phyloP scores from a whole-genome alignment of 2,113 vertebrate genomes.

The Aldabrachelys gigantea region DNA sequence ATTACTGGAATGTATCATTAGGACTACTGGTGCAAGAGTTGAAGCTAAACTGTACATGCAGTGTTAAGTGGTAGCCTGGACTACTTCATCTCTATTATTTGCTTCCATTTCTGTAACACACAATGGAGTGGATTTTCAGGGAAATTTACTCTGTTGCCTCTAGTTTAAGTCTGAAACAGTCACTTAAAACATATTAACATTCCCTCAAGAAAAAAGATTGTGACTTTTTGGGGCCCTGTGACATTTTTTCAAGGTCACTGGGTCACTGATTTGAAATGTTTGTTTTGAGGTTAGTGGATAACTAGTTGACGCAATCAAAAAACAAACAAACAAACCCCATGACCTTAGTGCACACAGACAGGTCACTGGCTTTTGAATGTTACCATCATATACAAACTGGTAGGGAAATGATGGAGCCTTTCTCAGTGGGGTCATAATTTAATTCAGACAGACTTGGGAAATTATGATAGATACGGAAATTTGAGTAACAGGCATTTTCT shows the following conservation, averaged over 20 bases:
- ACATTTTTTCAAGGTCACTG: not conserved
- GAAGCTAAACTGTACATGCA: not conserved
- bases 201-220: not conserved
- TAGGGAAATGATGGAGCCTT: not conserved
- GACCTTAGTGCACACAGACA: not conserved
- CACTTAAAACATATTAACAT: not conserved
- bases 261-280: not conserved
- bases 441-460: not conserved
- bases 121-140: not conserved
- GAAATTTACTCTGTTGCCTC: not conserved
- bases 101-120: not conserved
- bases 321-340: not conserved
- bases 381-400: not conserved
- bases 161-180: not conserved
- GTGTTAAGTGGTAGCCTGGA: not conserved
- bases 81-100: rapidly evolving
- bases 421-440: not conserved
- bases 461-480: not conserved
- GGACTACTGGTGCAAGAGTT: not conserved
- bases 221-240: not conserved
- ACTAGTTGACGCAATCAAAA: not conserved
- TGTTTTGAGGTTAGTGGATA: not conserved
- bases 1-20: not conserved
- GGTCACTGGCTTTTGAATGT: not conserved
- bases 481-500: not conserved